Conservation (phyloP, 2,113 vertebrate genomes). For the Vicugna pacos region DNA sequence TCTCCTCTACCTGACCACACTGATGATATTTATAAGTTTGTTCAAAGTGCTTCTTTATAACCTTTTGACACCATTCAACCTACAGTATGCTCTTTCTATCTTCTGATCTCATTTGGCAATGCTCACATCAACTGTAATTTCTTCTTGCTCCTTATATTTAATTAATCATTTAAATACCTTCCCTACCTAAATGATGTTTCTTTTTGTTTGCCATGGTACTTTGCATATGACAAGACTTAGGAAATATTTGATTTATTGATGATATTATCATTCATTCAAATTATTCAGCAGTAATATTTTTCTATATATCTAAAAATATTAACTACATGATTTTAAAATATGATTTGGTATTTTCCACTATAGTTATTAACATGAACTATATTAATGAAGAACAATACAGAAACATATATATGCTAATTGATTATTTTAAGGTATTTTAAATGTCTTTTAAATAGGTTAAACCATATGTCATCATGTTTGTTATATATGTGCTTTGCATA, state of each 20-base stretch:
- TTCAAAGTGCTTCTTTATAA: not conserved
- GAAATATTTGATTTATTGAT: constrained; percentile 21
- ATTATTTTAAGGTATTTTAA: constrained; percentile 16
- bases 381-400: constrained; percentile 15
- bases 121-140: not conserved
- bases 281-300: not conserved
- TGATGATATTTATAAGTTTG: not conserved
- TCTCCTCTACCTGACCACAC: not conserved
- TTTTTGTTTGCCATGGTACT: constrained; percentile 34
- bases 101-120: not conserved
- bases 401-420: not conserved
- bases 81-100: not conserved
- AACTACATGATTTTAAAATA: constrained; percentile 54
- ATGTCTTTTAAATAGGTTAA: constrained; percentile 35
- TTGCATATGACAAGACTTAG: not conserved
- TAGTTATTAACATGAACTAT: constrained; percentile 10
- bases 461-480: not conserved
- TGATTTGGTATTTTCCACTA: constrained; percentile 26
- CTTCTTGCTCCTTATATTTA: not conserved
- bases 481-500: not conserved
- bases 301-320: not conserved
- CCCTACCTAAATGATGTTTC: not conserved
- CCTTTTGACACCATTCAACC: not conserved
- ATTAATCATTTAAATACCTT: constrained; percentile 19
- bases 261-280: constrained; percentile 25